These are phyloP conservation scores for Rhinoraja longicauda DNA, from an alignment of 2,797 vertebrate genomes.

Conservation along the genomic window DNA sequence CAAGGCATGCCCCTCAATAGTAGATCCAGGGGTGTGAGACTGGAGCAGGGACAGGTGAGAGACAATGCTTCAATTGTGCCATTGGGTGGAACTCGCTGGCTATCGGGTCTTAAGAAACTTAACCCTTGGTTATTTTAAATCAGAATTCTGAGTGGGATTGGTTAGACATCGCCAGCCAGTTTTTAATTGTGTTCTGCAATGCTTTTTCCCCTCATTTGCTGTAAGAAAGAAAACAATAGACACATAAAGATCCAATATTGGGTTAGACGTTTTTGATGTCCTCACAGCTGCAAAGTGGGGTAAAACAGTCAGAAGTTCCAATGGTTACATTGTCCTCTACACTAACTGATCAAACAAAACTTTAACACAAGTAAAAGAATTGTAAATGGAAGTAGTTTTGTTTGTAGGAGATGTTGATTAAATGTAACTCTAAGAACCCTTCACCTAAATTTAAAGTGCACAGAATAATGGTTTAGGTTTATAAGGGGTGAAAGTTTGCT, in stretches of 20 bases:
- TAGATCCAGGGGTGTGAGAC: not conserved
- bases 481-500: not conserved
- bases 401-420: not conserved
- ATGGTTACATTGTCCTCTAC: too few relatives aligned
- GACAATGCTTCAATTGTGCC: not conserved
- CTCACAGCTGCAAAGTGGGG: not conserved
- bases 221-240: not conserved
- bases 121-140: not conserved
- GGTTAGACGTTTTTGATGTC: not conserved
- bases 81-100: not conserved
- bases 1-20: not conserved
- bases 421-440: not conserved
- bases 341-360: not conserved
- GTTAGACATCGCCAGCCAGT: not conserved
- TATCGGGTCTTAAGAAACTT: not conserved
- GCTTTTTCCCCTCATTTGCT: not conserved
- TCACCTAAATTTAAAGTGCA: not conserved
- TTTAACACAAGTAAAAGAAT: not conserved
- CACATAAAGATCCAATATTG: not conserved
- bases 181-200: not conserved
- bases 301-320: not conserved
- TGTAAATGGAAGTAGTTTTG: not conserved
- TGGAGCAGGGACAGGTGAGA: not conserved
- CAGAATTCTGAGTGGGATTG: not conserved
- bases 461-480: not conserved